A percentile compares a stretch with the other conserved stretches of the same genome.
Conservation (phyloP, 1,140 invertebrate genomes). For the Yoshiicerus persimilis region DNA sequence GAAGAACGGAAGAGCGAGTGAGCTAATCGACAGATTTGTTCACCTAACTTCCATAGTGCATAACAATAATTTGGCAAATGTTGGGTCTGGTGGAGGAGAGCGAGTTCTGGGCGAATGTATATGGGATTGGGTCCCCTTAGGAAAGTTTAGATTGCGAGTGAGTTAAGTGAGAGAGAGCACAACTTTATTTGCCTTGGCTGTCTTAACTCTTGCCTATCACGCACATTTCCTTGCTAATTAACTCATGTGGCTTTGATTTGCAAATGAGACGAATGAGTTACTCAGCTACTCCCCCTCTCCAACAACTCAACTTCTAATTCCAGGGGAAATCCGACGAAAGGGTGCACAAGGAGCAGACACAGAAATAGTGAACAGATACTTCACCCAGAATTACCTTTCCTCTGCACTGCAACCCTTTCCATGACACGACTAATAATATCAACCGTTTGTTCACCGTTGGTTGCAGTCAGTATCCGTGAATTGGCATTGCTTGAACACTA, state of each 20-base stretch:
- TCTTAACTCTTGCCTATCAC: neutral
- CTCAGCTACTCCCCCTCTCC: neutral
- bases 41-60: neutral
- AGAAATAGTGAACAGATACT: neutral
- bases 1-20: too few species aligned
- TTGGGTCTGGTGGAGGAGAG: too few species aligned
- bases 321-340: neutral
- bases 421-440: neutral
- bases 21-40: neutral
- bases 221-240: slow-evolving; percentile 20
- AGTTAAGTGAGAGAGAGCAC: neutral
- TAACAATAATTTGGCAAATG: neutral
- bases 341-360: neutral
- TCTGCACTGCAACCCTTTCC: neutral
- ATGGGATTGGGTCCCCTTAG: neutral
- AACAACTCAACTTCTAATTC: neutral
- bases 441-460: neutral
- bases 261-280: neutral
- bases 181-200: neutral
- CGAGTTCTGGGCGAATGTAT: too few species aligned
- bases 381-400: neutral
- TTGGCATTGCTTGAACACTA: too few species aligned
- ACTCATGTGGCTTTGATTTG: neutral
- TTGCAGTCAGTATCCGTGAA: neutral
- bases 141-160: neutral